Conservation (phyloP, 2,888 invertebrate genomes). For the Agrochola circellaris region DNA sequence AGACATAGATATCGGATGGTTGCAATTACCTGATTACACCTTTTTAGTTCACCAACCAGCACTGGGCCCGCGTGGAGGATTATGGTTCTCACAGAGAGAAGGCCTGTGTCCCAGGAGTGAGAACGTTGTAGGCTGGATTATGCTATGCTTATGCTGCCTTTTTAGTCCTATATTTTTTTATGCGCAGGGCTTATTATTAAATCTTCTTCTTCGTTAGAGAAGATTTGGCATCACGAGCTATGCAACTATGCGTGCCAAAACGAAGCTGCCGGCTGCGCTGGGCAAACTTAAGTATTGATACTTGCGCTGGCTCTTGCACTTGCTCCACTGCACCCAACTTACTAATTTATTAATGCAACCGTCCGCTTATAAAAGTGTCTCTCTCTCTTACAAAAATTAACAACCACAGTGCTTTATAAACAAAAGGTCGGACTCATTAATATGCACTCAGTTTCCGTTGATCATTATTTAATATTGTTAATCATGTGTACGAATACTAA, state of each 20-base stretch:
- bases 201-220: not conserved
- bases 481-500: not conserved
- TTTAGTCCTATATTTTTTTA: not conserved
- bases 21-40: not conserved
- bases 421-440: not conserved
- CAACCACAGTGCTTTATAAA: slow-evolving; percentile 3
- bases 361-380: not conserved
- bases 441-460: slow-evolving; percentile 1
- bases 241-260: not conserved
- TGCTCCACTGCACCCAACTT: not conserved
- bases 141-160: not conserved
- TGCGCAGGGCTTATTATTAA: not conserved
- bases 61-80: not conserved
- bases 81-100: not conserved
- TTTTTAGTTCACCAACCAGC: not conserved
- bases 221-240: not conserved
- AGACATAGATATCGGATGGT: not conserved
- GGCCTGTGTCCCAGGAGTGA: not conserved
- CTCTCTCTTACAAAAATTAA: slow-evolving; percentile 10
- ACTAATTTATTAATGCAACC: not conserved
- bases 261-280: too few relatives aligned
- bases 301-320: not conserved
- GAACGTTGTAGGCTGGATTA: not conserved
- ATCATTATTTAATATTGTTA: slow-evolving; percentile 12
- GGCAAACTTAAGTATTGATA: not conserved